A percentile compares a stretch with the other conserved stretches of the same genome.
Evolutionary conservation across 2,888 invertebrate species (phyloP).

Genomic region (Drosophila neoperkinsi): DNA sequence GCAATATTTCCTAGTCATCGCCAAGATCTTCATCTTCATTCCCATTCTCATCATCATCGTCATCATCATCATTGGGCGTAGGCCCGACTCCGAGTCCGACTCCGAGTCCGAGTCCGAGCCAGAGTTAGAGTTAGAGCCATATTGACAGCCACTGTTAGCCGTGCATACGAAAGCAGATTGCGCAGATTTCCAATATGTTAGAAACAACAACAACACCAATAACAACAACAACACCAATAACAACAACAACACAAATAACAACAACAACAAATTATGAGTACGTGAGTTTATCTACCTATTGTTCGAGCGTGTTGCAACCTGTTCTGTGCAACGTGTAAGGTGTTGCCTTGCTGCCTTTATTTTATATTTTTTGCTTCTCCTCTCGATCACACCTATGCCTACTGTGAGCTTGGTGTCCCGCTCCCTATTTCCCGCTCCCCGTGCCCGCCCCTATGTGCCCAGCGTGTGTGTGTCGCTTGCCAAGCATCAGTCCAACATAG

Average conservation of each 20-base stretch:
- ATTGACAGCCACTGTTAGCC: conserved; percentile 52
- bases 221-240: conserved; percentile 49
- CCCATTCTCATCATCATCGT: conserved; percentile 32
- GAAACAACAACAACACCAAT: conserved; percentile 54
- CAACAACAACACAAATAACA: conserved; percentile 19
- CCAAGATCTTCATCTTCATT: conserved; percentile 65
- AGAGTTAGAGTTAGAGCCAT: conserved; percentile 7
- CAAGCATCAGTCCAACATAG: conserved; percentile 57
- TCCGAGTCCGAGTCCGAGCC: not conserved
- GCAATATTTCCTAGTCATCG: conserved; percentile 78
- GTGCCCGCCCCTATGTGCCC: conserved; percentile 46
- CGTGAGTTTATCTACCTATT: conserved; percentile 77
- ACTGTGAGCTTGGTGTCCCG: conserved; percentile 21
- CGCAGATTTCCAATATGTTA: conserved; percentile 74
- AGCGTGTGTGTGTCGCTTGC: conserved; percentile 73
- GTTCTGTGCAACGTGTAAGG: conserved; percentile 75
- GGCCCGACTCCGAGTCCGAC: conserved; percentile 13
- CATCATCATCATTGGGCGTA: conserved; percentile 24
- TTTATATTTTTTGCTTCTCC: conserved; percentile 54
- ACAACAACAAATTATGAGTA: conserved; percentile 57
- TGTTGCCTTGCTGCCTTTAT: conserved; percentile 50
- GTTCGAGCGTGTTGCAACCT: conserved; percentile 66
- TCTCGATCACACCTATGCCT: conserved; percentile 70
- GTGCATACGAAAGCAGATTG: conserved; percentile 78
- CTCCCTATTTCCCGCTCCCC: conserved; percentile 24